Evolutionary conservation across 92 coral and sea anemone species (phyloP), one percentile per base, ranked within the genome.

Genomic region (Epizoanthus fatuus): DNA sequence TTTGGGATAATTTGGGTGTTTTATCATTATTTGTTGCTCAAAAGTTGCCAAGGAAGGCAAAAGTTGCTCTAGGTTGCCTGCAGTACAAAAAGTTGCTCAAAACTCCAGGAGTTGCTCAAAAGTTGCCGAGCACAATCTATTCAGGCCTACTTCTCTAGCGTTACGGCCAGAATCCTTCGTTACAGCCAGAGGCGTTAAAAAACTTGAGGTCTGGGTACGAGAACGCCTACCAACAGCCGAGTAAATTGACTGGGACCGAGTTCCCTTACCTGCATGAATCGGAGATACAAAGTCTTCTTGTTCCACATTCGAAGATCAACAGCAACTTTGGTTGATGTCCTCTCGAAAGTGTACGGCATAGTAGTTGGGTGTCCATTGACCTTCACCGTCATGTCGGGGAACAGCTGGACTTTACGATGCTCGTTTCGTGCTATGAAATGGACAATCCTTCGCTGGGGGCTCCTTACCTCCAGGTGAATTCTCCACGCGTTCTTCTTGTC

Each of bases 351-450:
- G 49, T 29, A 74, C 0, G 79, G 79, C 13, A 53, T 2, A 12
- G 58, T 74, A 12, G 14, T 65, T 6, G 45, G 42, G 5, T 2
- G 2, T 32, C 79, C 79, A 37, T 74, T 74, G n/a, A 74, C 64
- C 38, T 16, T 53, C 19, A 74, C 63, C 0, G 47, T 53, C 25
- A 74, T 10, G 29, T 54, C 79, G 11, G 79, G 79, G 64, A 53
- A 54, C 10, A 74, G 3, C 9, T 74, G 63, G 44, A 74, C 29
- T 29, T 15, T 7, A 42, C 63, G 42, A 7, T 6, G 35, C 62
- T 19, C 37, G 4, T 25, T 42, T 32, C 16, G 14, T 74, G 44
- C 7, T 6, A 7, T 15, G 12, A 74, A 53, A 1, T 22, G 58
- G 51, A 74, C n/a, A 74, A 53, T 35, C 62, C 45, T 74, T 53